Base-by-base conservation (phyloP, 2,797 vertebrate species). In the Thripadectes ignobilis region DNA sequence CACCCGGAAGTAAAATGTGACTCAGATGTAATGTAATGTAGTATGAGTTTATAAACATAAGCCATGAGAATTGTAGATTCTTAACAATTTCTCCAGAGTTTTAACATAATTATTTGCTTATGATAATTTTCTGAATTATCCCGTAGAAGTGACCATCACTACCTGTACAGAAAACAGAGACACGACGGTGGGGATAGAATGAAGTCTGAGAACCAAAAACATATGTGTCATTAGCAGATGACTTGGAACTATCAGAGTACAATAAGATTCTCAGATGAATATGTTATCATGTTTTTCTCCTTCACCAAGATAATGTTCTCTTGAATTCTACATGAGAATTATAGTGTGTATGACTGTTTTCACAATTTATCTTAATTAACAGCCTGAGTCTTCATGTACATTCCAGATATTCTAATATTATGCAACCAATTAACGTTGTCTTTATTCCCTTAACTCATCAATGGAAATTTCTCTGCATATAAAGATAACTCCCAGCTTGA, bases 361-460 rank as follows among this genome's bases (percentile, higher is more conserved):
- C 41, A 49, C 26, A 94, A 59, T 89, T 91, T 88, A 78, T 88
- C 80, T 94, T 96, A 94, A 96, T 95, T 96, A 95, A 58, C 58
- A 92, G 32, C 15, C 26, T 93, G 76, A 95, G 36, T 54, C 54
- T 94, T 87, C 51, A 24, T n/a, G n/a, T 71, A 67, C 54, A n/a
- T 85, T 80, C 34, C 32, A 78, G 67, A 51, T 85, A 75, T 67
- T 94, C 88, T 63, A 86, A 89, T 85, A 88, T 86, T 91, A 93
- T 57, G 39, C 59, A 97, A 72, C n/a, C 30, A 94, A 57, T 93
- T 92, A 90, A n/a, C 23, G 48, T 52, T 85, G 49, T 73, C 74
- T 93, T 93, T 96, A 87, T 93, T 96, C 72, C 71, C 54, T 92
- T 92, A 95, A 84, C 15, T 74, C 32, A 84, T 84, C 67, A 82